Base-by-base conservation (phyloP, 1,140 invertebrate genomes). In the Tyrophagus putrescentiae region DNA sequence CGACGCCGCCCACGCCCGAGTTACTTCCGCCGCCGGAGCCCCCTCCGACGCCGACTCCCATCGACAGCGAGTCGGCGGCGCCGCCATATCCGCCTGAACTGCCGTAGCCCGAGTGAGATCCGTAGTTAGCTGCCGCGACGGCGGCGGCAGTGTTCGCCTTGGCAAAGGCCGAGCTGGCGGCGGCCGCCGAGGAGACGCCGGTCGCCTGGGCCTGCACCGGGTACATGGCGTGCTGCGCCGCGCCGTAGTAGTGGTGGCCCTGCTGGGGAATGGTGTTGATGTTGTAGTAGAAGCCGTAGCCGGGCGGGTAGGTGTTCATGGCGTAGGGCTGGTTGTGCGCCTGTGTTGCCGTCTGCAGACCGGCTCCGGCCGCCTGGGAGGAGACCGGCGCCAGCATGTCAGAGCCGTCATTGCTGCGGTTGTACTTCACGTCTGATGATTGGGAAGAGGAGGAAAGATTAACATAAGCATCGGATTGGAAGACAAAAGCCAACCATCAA, bases 91-190 rank as follows among this genome's bases (percentile, higher is more conserved):
- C 52, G 3, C 36, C 53, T 1, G 61, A 59, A 33, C 32, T 57
- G 28, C 59, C n/a, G n/a, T n/a, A n/a, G n/a, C n/a, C 57, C 18
- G 61, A 58, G 53, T 62, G 61, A 59, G 61, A 62, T 62, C 57
- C 61, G 45, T 62, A 62, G 21, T 21, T 44, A 29, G 61, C 44
- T 28, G 56, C 57, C 21, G 31, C 53, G 16, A 33, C 45, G 33
- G 33, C 39, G 41, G 41, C 41, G 25, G 41, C 25, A n/a, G 52
- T 54, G 25, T 54, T 54, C 9, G 52, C 52, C 25, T 54, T 54
- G 41, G 41, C 6, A 5, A 42, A 42, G 18, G 41, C 18, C 6
- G 41, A 42, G 25, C 25, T 42, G 25, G 39, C 57, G 3, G 21
- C 29, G 28, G 42, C 48, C 25, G 45, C 59, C 1, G 53, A 27